Base-by-base conservation (phyloP, 2,113 vertebrate species). In the Sapayoa aenigma region DNA sequence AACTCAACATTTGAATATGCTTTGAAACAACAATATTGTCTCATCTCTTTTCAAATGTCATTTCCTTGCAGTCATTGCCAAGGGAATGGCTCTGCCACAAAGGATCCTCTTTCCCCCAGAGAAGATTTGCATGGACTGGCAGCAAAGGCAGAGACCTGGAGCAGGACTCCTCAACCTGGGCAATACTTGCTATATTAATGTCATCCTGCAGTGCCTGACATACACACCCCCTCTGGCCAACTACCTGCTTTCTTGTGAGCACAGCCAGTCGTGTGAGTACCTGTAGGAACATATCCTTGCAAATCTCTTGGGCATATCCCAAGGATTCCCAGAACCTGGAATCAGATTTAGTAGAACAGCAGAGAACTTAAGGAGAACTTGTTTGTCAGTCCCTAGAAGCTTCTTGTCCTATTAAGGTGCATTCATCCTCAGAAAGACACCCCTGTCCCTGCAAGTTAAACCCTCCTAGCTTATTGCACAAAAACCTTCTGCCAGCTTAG, bases 181-280 rank as follows among this genome's bases (percentile, higher is more conserved):
- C 95, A 99, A 98, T 56, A 99, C 98, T 5, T 99, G 99, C 89
- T 99, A 99, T 91, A 97, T 99, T 78, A 99, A 99, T 67, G 98
- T 98, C 1, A 98, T 98, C 20, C 94, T 99, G 89, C 99, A 99
- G 96, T 99, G 99, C 98, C 97, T n/a, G n/a, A n/a, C n/a, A n/a
- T n/a, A n/a, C n/a, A n/a, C n/a, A n/a, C n/a, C n/a, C n/a, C n/a
- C n/a, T 9, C 81, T 90, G 52, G 81, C 81, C 66, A 78, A 25
- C 73, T 90, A 58, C 44, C 73, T 90, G 33, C 89, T 84, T 28
- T 84, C 81, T 1, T 4, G 20, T 3, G 0, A 90, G 37, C 81
- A 99, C 98, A 98, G 99, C 80, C 98, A 97, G 97, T 98, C 98
- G 13, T 99, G 99, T 99, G 96, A 94, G 98, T 97, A 33, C 60